These are phyloP conservation scores for Nycticorax nycticorax DNA, from an alignment of 2,113 vertebrate genomes.

Conservation along the genomic window DNA sequence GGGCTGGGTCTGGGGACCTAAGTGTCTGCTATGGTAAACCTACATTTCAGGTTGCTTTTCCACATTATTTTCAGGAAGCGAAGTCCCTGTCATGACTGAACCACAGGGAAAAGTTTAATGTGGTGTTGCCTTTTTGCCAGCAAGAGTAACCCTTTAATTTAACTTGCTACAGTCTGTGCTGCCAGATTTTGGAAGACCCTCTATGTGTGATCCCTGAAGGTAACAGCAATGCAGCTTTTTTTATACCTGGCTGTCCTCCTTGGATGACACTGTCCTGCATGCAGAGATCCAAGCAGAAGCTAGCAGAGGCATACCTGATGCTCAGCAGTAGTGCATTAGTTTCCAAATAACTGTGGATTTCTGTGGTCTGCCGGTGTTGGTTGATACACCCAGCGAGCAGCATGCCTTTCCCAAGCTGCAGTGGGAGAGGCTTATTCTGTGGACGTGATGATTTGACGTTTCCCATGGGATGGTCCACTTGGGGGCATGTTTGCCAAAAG, in stretches of 20 bases:
- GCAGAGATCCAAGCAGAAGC: neutral
- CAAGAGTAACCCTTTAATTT: neutral
- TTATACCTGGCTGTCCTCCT: neutral
- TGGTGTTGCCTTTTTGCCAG: neutral
- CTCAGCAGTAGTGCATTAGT: neutral
- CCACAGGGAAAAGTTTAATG: neutral
- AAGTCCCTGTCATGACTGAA: neutral
- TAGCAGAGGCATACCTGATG: neutral
- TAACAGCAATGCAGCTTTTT: neutral
- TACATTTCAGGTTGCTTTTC: neutral
- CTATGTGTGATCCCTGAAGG: neutral
- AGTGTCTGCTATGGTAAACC: neutral
- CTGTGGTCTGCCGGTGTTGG: neutral
- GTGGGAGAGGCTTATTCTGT: neutral
- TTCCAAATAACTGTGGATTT: slow-evolving; percentile 5
- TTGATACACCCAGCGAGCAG: neutral
- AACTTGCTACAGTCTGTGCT: neutral
- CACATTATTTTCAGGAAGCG: neutral
- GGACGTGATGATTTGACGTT: neutral
- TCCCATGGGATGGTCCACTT: neutral
- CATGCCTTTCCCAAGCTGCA: neutral
- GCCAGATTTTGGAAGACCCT: neutral
- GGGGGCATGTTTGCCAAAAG: neutral
- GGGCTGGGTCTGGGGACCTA: neutral
- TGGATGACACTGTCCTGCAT: neutral